Evolutionary conservation across 2,888 invertebrate genomes (phyloP).

Genomic region (Carterocephalus palaemon): DNA sequence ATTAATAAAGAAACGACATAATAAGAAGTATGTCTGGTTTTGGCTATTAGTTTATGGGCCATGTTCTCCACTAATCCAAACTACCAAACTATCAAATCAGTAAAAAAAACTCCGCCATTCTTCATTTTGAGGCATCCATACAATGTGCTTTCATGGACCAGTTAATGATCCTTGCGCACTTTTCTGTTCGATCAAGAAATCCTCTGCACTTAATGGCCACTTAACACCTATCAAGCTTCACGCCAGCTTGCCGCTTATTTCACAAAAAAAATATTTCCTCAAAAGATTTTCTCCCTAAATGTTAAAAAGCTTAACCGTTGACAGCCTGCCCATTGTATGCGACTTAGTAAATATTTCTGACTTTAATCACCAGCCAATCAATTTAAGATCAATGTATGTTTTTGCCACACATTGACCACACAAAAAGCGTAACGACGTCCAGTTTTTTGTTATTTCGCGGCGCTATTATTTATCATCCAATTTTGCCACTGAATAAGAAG

Average conservation of each 20-base stretch:
- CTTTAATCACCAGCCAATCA: conserved; percentile 26
- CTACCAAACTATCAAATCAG: no score
- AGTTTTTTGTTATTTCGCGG: conserved; percentile 17
- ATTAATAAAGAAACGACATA: no score
- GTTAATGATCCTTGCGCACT: no score
- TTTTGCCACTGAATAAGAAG: conserved; percentile 15
- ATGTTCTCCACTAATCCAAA: no score
- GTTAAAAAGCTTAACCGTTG: conserved; percentile 9
- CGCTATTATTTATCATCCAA: conserved; percentile 21
- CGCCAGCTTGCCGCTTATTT: background rate
- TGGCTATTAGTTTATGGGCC: no score
- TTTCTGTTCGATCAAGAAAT: no score
- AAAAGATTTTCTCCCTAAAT: conserved; percentile 13
- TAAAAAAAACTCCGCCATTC: no score
- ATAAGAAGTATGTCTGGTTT: no score
- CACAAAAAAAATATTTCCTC: conserved; percentile 17
- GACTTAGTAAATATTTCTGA: conserved; percentile 24
- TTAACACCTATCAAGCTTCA: conserved; percentile 11
- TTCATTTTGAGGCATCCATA: no score
- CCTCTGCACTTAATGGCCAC: no score
- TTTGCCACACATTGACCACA: conserved; percentile 23
- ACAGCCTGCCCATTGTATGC: conserved; percentile 24
- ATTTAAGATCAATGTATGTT: conserved; percentile 25
- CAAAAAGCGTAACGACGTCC: conserved; percentile 24
- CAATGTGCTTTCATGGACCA: no score